Percentiles rank a stretch among this genome's conserved stretches.
Evolutionary conservation across 2,113 vertebrate species (phyloP).

Genomic region (Thermophis baileyi): DNA sequence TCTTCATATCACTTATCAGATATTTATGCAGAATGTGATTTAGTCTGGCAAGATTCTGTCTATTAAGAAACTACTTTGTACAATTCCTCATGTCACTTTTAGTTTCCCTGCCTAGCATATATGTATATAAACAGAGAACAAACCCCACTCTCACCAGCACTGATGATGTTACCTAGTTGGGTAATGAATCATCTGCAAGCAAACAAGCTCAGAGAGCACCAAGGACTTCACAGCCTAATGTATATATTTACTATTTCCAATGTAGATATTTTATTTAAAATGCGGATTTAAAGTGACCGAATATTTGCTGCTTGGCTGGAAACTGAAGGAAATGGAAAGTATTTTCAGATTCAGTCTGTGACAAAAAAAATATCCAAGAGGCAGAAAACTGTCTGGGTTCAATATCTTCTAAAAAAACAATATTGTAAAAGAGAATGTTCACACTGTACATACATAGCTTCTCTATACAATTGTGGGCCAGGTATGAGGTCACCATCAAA

Average conservation of each 20-base stretch:
- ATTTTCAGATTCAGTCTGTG: not conserved
- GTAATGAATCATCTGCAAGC: not conserved
- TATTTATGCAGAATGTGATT: not conserved
- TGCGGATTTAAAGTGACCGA: not conserved
- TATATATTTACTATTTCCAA: not conserved
- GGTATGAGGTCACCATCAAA: not conserved
- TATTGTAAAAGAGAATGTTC: not conserved
- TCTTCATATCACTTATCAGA: not conserved
- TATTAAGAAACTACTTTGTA: not conserved
- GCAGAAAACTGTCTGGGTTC: not conserved
- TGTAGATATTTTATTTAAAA: not conserved
- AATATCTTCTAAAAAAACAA: not conserved
- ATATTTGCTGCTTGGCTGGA: not conserved
- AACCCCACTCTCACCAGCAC: not conserved
- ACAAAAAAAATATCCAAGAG: not conserved
- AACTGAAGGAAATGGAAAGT: not conserved
- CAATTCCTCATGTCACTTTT: not conserved
- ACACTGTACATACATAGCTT: not conserved
- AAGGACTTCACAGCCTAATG: not conserved
- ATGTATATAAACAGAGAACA: not conserved
- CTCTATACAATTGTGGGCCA: not conserved
- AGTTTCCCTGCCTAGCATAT: not conserved
- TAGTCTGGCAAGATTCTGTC: not conserved
- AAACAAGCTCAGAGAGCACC: not conserved
- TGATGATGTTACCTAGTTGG: not conserved